A percentile compares a stretch with the other conserved stretches of the same genome.
Conservation (phyloP, 2,113 vertebrate species). For the Trachemys scripta region DNA sequence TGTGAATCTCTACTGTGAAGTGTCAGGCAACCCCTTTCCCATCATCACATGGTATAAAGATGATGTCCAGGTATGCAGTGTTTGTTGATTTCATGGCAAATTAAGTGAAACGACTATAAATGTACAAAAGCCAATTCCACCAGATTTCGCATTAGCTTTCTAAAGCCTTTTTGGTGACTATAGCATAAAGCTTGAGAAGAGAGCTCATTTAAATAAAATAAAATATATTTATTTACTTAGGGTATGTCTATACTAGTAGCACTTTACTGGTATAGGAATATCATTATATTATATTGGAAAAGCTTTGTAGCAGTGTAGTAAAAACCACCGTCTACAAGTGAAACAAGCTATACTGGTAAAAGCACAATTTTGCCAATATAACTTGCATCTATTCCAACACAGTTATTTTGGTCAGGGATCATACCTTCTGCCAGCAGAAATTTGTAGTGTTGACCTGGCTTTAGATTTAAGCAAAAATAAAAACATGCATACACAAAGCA, state of each 20-base stretch:
- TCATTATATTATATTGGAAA: background rate
- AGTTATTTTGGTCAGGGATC: background rate
- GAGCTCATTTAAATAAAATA: background rate
- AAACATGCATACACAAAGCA: background rate
- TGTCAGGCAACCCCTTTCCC: conserved; percentile 90
- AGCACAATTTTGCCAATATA: background rate
- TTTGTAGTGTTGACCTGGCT: background rate
- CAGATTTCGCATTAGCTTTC: background rate
- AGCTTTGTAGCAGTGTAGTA: background rate
- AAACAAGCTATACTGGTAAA: background rate
- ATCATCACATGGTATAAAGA: conserved; percentile 93
- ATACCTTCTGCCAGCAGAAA: background rate
- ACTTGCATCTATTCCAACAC: background rate
- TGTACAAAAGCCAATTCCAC: background rate
- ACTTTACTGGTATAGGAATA: background rate
- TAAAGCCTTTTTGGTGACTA: background rate
- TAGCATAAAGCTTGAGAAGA: background rate
- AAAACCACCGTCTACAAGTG: background rate
- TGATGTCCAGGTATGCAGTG: conserved; percentile 83
- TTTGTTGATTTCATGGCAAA: background rate
- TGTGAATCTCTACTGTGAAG: conserved; percentile 89
- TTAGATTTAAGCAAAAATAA: background rate
- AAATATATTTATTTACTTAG: background rate
- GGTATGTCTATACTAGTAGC: background rate
- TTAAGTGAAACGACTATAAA: background rate